Evolutionary conservation across 2,797 vertebrate species (phyloP).

Genomic region (Vireo griseus): DNA sequence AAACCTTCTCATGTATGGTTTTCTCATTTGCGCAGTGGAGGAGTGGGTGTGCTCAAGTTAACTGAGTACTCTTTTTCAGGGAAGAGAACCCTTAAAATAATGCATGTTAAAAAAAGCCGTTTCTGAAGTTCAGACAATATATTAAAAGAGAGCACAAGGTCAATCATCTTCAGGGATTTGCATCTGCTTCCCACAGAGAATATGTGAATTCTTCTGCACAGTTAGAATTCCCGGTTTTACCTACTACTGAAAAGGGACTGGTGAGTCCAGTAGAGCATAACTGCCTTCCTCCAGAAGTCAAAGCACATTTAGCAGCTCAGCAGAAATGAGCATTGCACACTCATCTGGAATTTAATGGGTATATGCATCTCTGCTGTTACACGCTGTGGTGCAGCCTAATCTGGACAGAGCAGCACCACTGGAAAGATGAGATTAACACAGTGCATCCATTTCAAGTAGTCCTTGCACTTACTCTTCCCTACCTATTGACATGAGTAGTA

Average conservation of each 20-base stretch:
- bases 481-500: background rate
- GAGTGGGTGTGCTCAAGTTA: background rate
- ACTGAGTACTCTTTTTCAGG: background rate
- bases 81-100: background rate
- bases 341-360: background rate
- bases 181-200: background rate
- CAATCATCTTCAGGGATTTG: background rate
- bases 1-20: background rate
- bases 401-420: background rate
- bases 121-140: background rate
- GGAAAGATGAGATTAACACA: background rate
- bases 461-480: background rate
- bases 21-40: background rate
- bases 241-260: background rate
- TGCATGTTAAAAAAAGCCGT: background rate
- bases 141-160: background rate
- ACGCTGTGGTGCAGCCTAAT: background rate
- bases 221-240: background rate
- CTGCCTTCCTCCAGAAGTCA: background rate
- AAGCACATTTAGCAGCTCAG: background rate
- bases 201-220: background rate
- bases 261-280: background rate
- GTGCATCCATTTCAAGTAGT: background rate
- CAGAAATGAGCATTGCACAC: background rate
- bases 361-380: background rate